phyloP scores from a whole-genome alignment of 1,140 invertebrate genomes.

The Theocolax elegans region DNA sequence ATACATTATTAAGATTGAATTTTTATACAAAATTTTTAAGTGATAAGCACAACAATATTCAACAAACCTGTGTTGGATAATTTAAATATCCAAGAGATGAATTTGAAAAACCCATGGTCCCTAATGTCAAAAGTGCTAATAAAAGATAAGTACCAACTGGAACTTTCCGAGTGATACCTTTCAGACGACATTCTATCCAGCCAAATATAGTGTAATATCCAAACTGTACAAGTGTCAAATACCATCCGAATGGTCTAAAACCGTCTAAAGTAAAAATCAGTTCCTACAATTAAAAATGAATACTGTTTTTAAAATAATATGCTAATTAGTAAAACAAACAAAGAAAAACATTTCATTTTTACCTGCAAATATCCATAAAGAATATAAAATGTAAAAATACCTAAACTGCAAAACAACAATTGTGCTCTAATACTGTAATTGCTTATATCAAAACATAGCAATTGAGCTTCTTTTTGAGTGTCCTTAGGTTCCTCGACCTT shows the following conservation, averaged over 20 bases:
- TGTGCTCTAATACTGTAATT: constrained; percentile 75
- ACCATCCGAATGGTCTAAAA: constrained; percentile 91
- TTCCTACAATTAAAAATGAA: constrained; percentile 73
- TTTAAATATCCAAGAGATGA: constrained; percentile 94
- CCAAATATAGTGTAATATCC: constrained; percentile 86
- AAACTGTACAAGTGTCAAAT: constrained; percentile 93
- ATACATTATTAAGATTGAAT: constrained; percentile 8
- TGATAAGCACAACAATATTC: constrained; percentile 20
- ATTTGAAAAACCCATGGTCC: constrained; percentile 97
- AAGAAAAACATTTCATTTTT: too few species aligned
- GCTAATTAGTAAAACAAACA: too few species aligned
- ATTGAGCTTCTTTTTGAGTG: constrained; percentile 66
- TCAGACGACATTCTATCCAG: constrained; percentile 77
- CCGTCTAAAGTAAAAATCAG: constrained; percentile 90
- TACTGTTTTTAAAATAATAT: too few species aligned
- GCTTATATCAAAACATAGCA: constrained; percentile 81
- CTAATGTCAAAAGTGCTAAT: constrained; percentile 87
- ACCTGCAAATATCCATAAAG: constrained; percentile 90
- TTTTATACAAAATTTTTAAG: constrained; percentile 12
- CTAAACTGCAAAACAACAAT: constrained; percentile 80
- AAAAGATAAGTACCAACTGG: constrained; percentile 84
- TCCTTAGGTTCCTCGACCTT: too few species aligned
- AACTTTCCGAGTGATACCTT: constrained; percentile 77
- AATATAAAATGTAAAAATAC: constrained; percentile 89
- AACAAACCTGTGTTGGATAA: constrained; percentile 82